Percentiles rank a stretch among this genome's conserved stretches.
phyloP scores from a whole-genome alignment of 2,797 vertebrate species.

The Gobionotothen gibberifrons region DNA sequence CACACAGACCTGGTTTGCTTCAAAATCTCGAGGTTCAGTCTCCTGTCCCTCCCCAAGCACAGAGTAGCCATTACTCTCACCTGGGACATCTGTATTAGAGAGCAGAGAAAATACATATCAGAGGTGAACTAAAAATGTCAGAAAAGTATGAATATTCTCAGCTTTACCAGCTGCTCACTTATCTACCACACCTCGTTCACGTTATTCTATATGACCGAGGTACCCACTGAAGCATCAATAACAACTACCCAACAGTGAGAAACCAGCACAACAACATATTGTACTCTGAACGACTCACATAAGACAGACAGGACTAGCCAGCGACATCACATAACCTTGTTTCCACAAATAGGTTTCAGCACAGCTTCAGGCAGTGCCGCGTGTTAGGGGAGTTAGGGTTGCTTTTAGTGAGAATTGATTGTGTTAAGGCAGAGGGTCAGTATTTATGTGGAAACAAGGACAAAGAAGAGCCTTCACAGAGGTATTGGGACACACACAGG shows the following conservation, averaged over 20 bases:
- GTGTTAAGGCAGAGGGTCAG: slow-evolving; percentile 35
- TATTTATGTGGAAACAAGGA: slow-evolving; percentile 81
- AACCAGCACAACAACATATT: slow-evolving; percentile 54
- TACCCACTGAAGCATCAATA: slow-evolving; percentile 23
- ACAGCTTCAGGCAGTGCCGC: slow-evolving; percentile 27
- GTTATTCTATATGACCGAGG: slow-evolving; percentile 15
- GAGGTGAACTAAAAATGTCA: slow-evolving; percentile 26
- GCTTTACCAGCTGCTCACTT: slow-evolving; percentile 8
- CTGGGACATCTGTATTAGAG: slow-evolving; percentile 73
- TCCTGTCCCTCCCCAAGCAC: slow-evolving; percentile 69
- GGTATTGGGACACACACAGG: slow-evolving; percentile 59
- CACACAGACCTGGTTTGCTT: slow-evolving; percentile 80
- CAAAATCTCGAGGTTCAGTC: slow-evolving; percentile 36
- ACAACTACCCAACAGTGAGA: slow-evolving; percentile 38
- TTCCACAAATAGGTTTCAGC: slow-evolving; percentile 77
- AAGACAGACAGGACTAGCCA: slow-evolving; percentile 59
- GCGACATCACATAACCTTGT: slow-evolving; percentile 74
- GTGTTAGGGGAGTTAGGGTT: slow-evolving; percentile 22
- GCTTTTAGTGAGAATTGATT: slow-evolving; percentile 36
- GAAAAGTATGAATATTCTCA: background rate
- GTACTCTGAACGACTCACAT: slow-evolving; percentile 63
- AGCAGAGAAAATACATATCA: slow-evolving; percentile 52
- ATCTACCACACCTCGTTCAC: slow-evolving; percentile 30
- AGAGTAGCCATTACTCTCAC: slow-evolving; percentile 77
- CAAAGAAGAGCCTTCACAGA: slow-evolving; percentile 44